Conservation (phyloP, 2,113 vertebrate species). For the Peucedramus taeniatus region DNA sequence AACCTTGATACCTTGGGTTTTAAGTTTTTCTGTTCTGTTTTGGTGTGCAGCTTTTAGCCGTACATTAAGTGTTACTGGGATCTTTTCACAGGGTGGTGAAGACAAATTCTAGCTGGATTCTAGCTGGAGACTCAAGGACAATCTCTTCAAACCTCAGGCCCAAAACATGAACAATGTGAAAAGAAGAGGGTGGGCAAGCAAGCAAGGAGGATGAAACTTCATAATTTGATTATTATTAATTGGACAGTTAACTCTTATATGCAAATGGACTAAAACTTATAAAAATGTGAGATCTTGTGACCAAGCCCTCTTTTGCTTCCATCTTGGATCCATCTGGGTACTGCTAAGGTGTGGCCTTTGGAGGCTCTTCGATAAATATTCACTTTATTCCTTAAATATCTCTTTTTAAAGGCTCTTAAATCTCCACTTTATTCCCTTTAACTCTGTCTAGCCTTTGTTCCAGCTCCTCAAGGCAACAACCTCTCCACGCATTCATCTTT, state of each 20-base stretch:
- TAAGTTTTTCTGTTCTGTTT: not conserved
- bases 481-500: not conserved
- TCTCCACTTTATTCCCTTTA: not conserved
- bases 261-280: not conserved
- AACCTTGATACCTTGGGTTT: not conserved
- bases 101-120: not conserved
- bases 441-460: not conserved
- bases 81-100: not conserved
- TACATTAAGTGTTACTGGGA: not conserved
- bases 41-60: not conserved
- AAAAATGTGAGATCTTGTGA: not conserved
- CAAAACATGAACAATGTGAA: not conserved
- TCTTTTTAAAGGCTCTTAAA: not conserved
- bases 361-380: too few relatives aligned
- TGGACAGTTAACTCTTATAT: not conserved
- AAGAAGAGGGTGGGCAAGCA: not conserved
- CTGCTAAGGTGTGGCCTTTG: not conserved
- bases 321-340: not conserved
- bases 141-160: not conserved
- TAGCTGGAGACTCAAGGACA: not conserved
- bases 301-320: not conserved
- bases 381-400: too few relatives aligned
- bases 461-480: not conserved
- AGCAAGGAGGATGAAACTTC: not conserved
- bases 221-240: not conserved